Evolutionary conservation across 2,113 vertebrate species (phyloP).

Genomic region (Poeciliopsis occidentalis): DNA sequence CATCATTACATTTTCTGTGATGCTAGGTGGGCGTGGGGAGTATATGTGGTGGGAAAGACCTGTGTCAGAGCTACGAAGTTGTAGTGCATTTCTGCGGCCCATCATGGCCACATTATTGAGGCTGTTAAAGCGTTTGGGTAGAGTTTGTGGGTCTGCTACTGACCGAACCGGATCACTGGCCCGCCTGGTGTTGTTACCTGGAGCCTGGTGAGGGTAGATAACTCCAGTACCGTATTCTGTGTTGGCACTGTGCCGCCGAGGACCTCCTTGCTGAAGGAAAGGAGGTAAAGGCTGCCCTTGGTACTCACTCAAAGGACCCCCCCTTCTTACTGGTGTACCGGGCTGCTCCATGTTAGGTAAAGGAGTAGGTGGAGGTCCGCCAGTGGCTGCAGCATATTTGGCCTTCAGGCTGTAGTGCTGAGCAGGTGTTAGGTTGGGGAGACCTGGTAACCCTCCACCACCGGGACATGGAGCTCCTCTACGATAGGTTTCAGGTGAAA

Average conservation of each 20-base stretch:
- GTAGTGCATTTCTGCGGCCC: constrained; percentile 78
- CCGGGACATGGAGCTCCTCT: constrained; percentile 73
- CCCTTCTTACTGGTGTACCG: constrained; percentile 64
- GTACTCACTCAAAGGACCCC: constrained; percentile 75
- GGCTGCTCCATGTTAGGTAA: constrained; percentile 83
- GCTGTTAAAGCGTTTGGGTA: constrained; percentile 89
- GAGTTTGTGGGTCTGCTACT: constrained; percentile 72
- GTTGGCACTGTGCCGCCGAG: constrained; percentile 83
- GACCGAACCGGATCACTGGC: constrained; percentile 90
- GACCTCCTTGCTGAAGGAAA: constrained; percentile 72
- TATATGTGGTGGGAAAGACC: constrained; percentile 84
- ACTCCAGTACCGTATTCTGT: constrained; percentile 82
- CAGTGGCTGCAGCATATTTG: constrained; percentile 90
- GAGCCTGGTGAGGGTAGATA: constrained; percentile 78
- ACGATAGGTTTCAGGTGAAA: constrained; percentile 80
- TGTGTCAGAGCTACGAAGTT: constrained; percentile 82
- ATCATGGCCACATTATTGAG: constrained; percentile 80
- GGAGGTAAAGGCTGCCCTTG: constrained; percentile 70
- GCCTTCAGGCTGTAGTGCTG: constrained; percentile 93
- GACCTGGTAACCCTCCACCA: constrained; percentile 78
- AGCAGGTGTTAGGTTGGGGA: constrained; percentile 86
- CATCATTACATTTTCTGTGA: constrained; percentile 90
- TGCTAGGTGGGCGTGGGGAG: constrained; percentile 90
- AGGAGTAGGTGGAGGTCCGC: constrained; percentile 87
- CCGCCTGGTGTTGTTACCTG: constrained; percentile 80